These are phyloP conservation scores for Avahi laniger DNA, from an alignment of 2,797 vertebrate genomes.

Conservation along the genomic window DNA sequence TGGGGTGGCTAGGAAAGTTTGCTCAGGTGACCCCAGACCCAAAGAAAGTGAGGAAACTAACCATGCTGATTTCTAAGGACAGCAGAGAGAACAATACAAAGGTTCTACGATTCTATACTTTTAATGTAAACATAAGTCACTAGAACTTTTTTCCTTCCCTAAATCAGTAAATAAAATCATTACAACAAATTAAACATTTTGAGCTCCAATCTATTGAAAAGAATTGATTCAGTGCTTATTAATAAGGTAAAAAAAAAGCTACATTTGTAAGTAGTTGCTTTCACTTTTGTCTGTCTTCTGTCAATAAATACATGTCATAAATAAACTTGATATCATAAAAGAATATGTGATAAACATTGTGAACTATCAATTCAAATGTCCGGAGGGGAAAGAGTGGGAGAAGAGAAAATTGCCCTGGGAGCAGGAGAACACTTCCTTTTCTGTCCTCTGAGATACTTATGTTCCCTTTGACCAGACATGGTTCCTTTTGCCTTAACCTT, in stretches of 20 bases:
- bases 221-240: background rate
- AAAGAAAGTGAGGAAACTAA: background rate
- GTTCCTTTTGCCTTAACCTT: background rate
- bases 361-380: background rate
- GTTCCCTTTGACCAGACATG: background rate
- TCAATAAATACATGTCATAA: background rate
- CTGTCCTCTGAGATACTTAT: background rate
- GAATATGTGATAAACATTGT: background rate
- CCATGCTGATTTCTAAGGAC: background rate
- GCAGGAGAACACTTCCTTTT: background rate
- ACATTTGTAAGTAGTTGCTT: slow-evolving; percentile 8
- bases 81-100: background rate
- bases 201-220: background rate
- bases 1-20: background rate
- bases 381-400: too few species aligned
- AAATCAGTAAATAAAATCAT: slow-evolving; percentile 38
- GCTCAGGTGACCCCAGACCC: background rate
- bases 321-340: background rate
- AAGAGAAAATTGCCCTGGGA: background rate
- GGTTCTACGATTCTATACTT: background rate
- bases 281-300: background rate
- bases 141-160: background rate
- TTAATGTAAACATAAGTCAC: background rate
- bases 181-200: slow-evolving; percentile 4
- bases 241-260: background rate